Conservation (phyloP, 2,888 invertebrate genomes). For the Drosophila melanosoma region DNA sequence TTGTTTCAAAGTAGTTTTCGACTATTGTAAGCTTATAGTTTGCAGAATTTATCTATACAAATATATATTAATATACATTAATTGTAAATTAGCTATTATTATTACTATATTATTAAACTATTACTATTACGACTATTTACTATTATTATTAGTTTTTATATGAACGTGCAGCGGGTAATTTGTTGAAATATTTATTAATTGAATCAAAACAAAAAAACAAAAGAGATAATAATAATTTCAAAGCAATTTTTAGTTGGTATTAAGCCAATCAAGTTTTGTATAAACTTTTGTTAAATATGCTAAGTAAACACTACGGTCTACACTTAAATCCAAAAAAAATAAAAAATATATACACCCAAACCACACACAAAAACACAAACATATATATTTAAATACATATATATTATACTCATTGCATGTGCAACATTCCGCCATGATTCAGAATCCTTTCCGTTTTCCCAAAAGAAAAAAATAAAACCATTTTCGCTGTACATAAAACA, state of each 20-base stretch:
- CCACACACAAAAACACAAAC: slow-evolving; percentile 13
- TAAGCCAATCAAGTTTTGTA: slow-evolving; percentile 71
- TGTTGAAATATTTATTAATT: slow-evolving; percentile 76
- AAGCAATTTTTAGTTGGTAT: slow-evolving; percentile 64
- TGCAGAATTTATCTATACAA: slow-evolving; percentile 59
- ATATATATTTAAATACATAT: slow-evolving; percentile 15
- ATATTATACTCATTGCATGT: slow-evolving; percentile 57
- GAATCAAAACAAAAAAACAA: slow-evolving; percentile 34
- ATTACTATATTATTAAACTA: slow-evolving; percentile 49
- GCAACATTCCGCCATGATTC: slow-evolving; percentile 73
- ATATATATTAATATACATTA: background rate
- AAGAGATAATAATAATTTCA: background rate
- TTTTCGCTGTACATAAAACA: slow-evolving; percentile 64
- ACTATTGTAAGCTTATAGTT: slow-evolving; percentile 62
- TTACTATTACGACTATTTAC: slow-evolving; percentile 52
- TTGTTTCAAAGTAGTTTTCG: slow-evolving; percentile 62
- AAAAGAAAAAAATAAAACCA: background rate
- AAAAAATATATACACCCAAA: slow-evolving; percentile 20
- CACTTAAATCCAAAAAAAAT: slow-evolving; percentile 46
- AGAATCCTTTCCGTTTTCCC: slow-evolving; percentile 21
- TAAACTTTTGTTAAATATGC: slow-evolving; percentile 76
- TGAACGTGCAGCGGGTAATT: slow-evolving; percentile 64
- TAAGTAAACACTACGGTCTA: slow-evolving; percentile 51
- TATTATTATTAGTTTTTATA: slow-evolving; percentile 64
- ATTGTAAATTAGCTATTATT: slow-evolving; percentile 63